A percentile compares a stretch with the other conserved stretches of the same genome.
phyloP scores from a whole-genome alignment of 2,888 invertebrate species.

The Hypomecis punctinalis region DNA sequence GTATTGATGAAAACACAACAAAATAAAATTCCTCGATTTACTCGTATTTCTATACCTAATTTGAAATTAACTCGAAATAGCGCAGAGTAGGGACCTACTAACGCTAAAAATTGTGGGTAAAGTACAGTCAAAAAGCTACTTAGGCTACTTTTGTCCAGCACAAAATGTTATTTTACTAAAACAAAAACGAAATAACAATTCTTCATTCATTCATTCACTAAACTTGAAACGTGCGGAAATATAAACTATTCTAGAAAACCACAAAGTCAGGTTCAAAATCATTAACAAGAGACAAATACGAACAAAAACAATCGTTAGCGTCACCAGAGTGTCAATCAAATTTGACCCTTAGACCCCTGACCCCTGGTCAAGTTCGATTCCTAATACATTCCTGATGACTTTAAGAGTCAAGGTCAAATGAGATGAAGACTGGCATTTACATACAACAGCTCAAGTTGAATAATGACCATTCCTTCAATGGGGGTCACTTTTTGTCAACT shows the following conservation, averaged over 20 bases:
- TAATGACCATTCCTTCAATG: constrained; percentile 68
- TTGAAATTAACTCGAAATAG: no score
- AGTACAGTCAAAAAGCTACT: no score
- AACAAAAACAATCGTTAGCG: constrained; percentile 60
- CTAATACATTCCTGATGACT: constrained; percentile 76
- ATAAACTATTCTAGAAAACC: constrained; percentile 9
- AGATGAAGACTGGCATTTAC: constrained; percentile 62
- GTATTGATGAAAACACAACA: no score
- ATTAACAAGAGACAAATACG: constrained; percentile 39
- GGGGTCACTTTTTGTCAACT: constrained; percentile 71
- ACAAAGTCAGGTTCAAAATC: constrained; percentile 27
- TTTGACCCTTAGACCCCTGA: constrained; percentile 59
- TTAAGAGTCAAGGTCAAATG: constrained; percentile 58
- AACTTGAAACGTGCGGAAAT: not conserved
- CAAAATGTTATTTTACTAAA: not conserved
- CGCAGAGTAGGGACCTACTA: no score
- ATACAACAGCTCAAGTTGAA: constrained; percentile 70
- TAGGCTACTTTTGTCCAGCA: no score
- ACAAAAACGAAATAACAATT: not conserved
- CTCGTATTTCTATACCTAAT: no score
- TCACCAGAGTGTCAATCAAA: constrained; percentile 69
- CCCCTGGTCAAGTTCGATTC: constrained; percentile 80
- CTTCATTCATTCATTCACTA: not conserved
- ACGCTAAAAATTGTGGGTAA: no score
- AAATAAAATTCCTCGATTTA: no score